These are phyloP conservation scores for Sisyra terminalis DNA, from an alignment of 2,888 invertebrate genomes.

Conservation along the genomic window DNA sequence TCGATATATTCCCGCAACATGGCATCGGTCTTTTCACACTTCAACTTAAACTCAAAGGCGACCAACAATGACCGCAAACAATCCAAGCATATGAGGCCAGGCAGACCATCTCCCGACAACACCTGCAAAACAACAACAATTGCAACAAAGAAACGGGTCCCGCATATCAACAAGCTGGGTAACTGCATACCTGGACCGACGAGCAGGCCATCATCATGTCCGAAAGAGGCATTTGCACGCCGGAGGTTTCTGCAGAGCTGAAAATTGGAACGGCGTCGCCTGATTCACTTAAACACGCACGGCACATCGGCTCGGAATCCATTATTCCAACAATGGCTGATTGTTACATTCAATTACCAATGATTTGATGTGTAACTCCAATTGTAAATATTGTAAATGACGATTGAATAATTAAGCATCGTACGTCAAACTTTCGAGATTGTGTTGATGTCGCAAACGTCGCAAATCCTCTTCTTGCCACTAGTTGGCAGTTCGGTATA, in stretches of 20 bases:
- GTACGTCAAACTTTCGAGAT: too few relatives aligned
- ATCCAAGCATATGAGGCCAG: constrained; percentile 21
- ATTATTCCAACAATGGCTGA: constrained; percentile 1
- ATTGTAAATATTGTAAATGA: too few relatives aligned
- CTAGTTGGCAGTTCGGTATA: too few relatives aligned
- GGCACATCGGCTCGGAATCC: constrained; percentile 19
- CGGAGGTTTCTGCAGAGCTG: constrained; percentile 20
- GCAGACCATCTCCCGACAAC: constrained; percentile 23
- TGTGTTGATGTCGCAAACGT: too few relatives aligned
- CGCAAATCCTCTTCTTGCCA: too few relatives aligned
- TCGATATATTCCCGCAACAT: constrained; percentile 19
- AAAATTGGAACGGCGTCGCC: constrained; percentile 23
- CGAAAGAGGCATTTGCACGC: constrained; percentile 20
- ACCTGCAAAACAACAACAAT: constrained; percentile 18
- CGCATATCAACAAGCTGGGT: not conserved
- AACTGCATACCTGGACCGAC: constrained; percentile 21
- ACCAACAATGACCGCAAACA: constrained; percentile 24
- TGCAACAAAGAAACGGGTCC: not conserved
- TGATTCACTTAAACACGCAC: constrained; percentile 25
- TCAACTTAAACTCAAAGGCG: constrained; percentile 25
- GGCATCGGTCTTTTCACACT: constrained; percentile 25
- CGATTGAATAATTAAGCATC: too few relatives aligned
- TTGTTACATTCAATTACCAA: too few relatives aligned
- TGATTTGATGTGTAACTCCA: too few relatives aligned
- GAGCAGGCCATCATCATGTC: constrained; percentile 28